Evolutionary conservation across 92 coral and sea anemone species (phyloP).

Genomic region (Paramuricea clavata): DNA sequence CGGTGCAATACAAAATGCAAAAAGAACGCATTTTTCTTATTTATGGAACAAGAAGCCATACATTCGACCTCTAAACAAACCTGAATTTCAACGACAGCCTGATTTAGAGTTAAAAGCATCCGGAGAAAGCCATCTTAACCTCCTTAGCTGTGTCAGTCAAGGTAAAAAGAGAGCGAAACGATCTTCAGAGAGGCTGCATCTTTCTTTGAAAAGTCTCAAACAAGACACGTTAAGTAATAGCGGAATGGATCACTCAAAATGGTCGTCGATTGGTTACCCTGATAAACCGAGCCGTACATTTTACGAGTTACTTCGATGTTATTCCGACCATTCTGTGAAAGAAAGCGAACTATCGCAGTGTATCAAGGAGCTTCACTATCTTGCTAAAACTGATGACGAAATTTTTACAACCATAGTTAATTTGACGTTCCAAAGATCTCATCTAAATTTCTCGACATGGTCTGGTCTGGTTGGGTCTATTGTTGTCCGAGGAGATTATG

Average conservation of each 20-base stretch:
- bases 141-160: slow-evolving; percentile 50
- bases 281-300: slow-evolving; percentile 66
- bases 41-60: slow-evolving; percentile 68
- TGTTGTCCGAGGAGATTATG: slow-evolving; percentile 61
- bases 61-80: slow-evolving; percentile 74
- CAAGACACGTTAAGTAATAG: slow-evolving; percentile 71
- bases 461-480: slow-evolving; percentile 67
- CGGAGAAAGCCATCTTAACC: slow-evolving; percentile 75
- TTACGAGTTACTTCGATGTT: slow-evolving; percentile 78
- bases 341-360: slow-evolving; percentile 77
- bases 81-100: slow-evolving; percentile 70
- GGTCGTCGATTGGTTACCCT: slow-evolving; percentile 76
- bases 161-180: neutral
- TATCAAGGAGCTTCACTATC: slow-evolving; percentile 73
- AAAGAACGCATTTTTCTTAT: slow-evolving; percentile 62
- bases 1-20: slow-evolving; percentile 66
- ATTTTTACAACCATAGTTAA: slow-evolving; percentile 55
- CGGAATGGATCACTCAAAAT: slow-evolving; percentile 69
- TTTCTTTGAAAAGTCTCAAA: slow-evolving; percentile 37
- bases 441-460: slow-evolving; percentile 84
- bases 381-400: slow-evolving; percentile 58
- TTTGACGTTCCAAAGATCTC: slow-evolving; percentile 63
- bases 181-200: neutral
- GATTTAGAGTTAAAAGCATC: slow-evolving; percentile 79
- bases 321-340: slow-evolving; percentile 68